phyloP scores from a whole-genome alignment of 1,140 invertebrate genomes.

The Hyles euphorbiae region DNA sequence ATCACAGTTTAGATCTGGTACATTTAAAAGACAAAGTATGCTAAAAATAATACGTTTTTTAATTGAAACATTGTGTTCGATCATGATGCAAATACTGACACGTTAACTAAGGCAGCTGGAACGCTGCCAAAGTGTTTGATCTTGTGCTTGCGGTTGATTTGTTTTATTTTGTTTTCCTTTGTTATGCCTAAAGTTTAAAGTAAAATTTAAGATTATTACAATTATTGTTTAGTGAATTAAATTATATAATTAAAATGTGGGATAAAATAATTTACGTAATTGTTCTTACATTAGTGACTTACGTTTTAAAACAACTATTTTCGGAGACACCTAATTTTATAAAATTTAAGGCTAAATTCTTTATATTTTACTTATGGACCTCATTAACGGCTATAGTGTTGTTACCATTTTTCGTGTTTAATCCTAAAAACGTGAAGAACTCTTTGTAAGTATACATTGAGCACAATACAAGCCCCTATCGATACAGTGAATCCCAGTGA shows the following conservation, averaged over 20 bases:
- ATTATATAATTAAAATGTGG: slow-evolving; percentile 41
- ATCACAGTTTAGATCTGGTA: too few species aligned
- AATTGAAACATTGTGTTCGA: too few species aligned
- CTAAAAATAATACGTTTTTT: too few species aligned
- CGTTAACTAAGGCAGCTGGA: too few species aligned
- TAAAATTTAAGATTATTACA: not conserved
- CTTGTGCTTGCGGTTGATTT: slow-evolving; percentile 6
- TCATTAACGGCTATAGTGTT: slow-evolving; percentile 59
- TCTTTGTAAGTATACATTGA: slow-evolving; percentile 58
- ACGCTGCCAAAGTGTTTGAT: too few species aligned
- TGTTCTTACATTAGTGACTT: slow-evolving; percentile 54
- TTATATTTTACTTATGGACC: slow-evolving; percentile 68
- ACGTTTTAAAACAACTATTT: slow-evolving; percentile 68
- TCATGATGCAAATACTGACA: too few species aligned
- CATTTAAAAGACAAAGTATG: too few species aligned
- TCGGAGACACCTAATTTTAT: slow-evolving; percentile 70
- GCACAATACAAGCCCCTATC: too few species aligned
- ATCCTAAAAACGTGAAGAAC: slow-evolving; percentile 72
- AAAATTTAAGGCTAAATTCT: slow-evolving; percentile 73
- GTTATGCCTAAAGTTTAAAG: slow-evolving; percentile 6
- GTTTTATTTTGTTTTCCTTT: slow-evolving; percentile 19
- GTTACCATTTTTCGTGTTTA: slow-evolving; percentile 70
- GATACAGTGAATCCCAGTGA: too few species aligned
- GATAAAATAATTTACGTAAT: slow-evolving; percentile 62
- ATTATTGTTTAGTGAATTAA: slow-evolving; percentile 8